These are phyloP conservation scores for Amphiprion ocellaris DNA, from an alignment of 2,113 vertebrate genomes.

Conservation along the genomic window DNA sequence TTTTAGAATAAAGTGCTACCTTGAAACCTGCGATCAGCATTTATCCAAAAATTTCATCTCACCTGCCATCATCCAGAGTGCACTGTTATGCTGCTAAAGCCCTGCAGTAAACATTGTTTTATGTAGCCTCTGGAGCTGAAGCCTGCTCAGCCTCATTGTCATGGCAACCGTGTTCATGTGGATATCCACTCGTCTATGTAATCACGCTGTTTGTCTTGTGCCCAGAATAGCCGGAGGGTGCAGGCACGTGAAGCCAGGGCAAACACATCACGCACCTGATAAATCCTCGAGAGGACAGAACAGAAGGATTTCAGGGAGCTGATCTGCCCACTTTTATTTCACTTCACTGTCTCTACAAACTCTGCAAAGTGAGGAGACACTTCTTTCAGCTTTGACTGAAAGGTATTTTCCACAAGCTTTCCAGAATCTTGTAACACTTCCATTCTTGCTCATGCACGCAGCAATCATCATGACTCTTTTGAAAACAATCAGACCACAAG, in stretches of 20 bases:
- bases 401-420: slow-evolving; percentile 14
- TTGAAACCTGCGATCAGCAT: too few species aligned
- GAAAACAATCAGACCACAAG: slow-evolving; percentile 37
- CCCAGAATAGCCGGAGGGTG: slow-evolving; percentile 68
- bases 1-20: too few species aligned
- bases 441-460: slow-evolving; percentile 2
- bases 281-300: slow-evolving; percentile 10
- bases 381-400: slow-evolving; percentile 17
- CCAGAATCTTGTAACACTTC: slow-evolving; percentile 13
- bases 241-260: slow-evolving; percentile 50
- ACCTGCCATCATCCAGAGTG: slow-evolving; percentile 11
- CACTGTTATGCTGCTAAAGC: neutral
- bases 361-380: slow-evolving; percentile 3
- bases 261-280: slow-evolving; percentile 47
- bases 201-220: slow-evolving; percentile 64
- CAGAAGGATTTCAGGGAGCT: neutral
- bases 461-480: slow-evolving; percentile 18
- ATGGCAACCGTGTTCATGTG: slow-evolving; percentile 66
- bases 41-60: neutral
- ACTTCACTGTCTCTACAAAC: neutral
- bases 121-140: slow-evolving; percentile 41
- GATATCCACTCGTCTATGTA: slow-evolving; percentile 57
- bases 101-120: slow-evolving; percentile 31
- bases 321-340: neutral
- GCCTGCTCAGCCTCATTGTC: slow-evolving; percentile 54